phyloP scores from a whole-genome alignment of 2,797 vertebrate species.

The Acridotheres tristis region DNA sequence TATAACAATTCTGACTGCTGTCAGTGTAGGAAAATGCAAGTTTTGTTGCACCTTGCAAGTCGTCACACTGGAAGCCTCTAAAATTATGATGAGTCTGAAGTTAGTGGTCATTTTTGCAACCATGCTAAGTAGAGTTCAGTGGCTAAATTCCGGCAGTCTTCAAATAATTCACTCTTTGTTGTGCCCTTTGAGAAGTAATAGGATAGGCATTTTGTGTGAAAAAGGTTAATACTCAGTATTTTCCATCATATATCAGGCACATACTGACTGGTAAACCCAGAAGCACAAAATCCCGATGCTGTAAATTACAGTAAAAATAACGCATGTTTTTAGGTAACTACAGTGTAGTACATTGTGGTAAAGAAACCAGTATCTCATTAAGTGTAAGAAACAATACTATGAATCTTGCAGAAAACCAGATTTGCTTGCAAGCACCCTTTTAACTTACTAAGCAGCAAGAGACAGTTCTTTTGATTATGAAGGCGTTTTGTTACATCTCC shows the following conservation, averaged over 20 bases:
- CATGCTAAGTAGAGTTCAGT: not conserved
- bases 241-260: not conserved
- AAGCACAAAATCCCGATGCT: not conserved
- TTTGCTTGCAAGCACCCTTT: not conserved
- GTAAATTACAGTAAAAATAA: not conserved
- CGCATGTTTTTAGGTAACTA: not conserved
- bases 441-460: slow-evolving; percentile 91
- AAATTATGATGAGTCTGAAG: not conserved
- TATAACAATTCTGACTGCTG: not conserved
- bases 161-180: not conserved
- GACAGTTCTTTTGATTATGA: slow-evolving; percentile 88
- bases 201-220: not conserved
- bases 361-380: not conserved
- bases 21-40: not conserved
- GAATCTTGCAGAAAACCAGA: not conserved
- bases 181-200: not conserved
- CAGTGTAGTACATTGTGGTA: not conserved
- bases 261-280: not conserved
- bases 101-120: not conserved
- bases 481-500: slow-evolving; percentile 92
- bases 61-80: not conserved
- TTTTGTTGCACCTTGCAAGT: not conserved
- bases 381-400: not conserved
- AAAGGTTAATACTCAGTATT: not conserved
- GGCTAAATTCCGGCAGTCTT: not conserved